Percentiles rank a stretch among this genome's conserved stretches.
Conservation (phyloP, 2,113 vertebrate genomes). For the Naja naja region DNA sequence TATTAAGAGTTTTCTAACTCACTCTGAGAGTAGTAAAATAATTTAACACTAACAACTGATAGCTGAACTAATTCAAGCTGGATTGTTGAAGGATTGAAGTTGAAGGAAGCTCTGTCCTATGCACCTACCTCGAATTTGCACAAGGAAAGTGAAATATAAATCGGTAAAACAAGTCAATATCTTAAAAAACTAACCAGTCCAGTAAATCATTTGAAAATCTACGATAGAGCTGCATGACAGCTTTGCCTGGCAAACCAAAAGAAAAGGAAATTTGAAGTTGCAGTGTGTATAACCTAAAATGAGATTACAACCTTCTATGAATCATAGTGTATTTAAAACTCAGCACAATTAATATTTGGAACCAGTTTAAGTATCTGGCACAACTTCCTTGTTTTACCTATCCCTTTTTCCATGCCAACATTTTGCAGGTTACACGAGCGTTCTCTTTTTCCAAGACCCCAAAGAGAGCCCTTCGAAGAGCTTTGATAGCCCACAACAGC, state of each 20-base stretch:
- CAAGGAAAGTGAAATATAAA: neutral
- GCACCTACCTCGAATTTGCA: neutral
- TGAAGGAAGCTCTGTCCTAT: neutral
- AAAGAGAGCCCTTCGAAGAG: conserved; percentile 87
- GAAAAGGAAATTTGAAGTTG: neutral
- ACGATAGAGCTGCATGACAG: neutral
- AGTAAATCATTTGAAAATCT: neutral
- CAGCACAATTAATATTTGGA: neutral
- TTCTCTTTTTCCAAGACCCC: conserved; percentile 98
- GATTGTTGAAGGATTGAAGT: neutral
- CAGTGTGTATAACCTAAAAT: neutral
- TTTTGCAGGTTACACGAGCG: conserved; percentile 85
- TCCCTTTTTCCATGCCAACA: conserved; percentile 10
- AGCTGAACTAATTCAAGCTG: neutral
- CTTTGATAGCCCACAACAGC: conserved; percentile 81
- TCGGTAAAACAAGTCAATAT: neutral
- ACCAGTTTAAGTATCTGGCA: neutral
- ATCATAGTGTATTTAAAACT: neutral
- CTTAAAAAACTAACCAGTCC: neutral
- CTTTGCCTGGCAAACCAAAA: neutral
- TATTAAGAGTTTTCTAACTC: neutral
- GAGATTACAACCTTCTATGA: neutral
- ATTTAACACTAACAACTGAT: neutral
- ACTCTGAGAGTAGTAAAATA: neutral
- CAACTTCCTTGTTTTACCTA: neutral